Evolutionary conservation across 2,797 vertebrate genomes (phyloP), one percentile per base, ranked within the genome.

Genomic region (Simalia tracyae): DNA sequence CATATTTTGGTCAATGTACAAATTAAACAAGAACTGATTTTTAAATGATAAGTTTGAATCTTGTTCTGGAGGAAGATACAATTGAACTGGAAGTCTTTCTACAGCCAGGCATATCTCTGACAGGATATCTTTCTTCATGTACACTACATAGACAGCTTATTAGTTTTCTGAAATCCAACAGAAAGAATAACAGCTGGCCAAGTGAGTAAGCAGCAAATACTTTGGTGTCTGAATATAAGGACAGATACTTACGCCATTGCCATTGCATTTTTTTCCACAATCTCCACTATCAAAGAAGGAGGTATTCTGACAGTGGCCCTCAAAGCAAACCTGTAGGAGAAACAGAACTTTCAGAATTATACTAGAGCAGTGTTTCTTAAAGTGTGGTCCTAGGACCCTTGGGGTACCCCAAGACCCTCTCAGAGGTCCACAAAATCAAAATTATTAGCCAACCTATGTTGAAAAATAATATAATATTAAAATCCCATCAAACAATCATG

Each of bases 251-350:
- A 99, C 99, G 97, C 99, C 99, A 0, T 97, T 98, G 56, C 98
- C 98, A 0, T 98, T 97, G 97, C 99, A 99, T 95, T 98, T 99
- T 96, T 97, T 97, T n/a, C 94, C 98, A 93, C 99, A 99, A 96
- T 98, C 97, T 95, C 98, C 98, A 0, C 98, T 98, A 76, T 97
- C 97, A 92, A 99, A 98, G 96, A 99, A 98, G 93, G 99, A 99
- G 87, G 98, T 97, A 95, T 99, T 98, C 95, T 98, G 98, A 96
- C 99, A 99, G 94, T 98, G 98, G 64, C 99, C 99, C 56, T 98
- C 98, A 90, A 99, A 99, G 97, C 99, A 99, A 94, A 99, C 98
- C 99, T 99, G 97, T 92, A 92, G 46, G 28, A 88, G 76, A 93
- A 95, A 61, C 92, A 0, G 17, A 14, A 14, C 88, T 56, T 0